A percentile compares a stretch with the other conserved stretches of the same genome.
phyloP scores from a whole-genome alignment of 2,888 invertebrate genomes.

The Drosophila setosimentum region DNA sequence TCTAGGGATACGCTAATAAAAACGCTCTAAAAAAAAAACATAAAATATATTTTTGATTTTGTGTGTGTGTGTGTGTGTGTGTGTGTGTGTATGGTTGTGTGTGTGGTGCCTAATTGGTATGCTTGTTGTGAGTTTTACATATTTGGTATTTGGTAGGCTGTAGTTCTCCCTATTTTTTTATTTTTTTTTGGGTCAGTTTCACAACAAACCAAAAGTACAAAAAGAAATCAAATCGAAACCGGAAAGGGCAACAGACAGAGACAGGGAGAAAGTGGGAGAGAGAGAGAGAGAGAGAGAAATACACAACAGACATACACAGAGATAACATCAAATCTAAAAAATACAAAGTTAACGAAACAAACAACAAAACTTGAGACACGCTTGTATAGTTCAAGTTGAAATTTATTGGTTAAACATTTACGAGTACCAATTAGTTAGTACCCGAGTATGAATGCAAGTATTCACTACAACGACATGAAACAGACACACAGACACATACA shows the following conservation, averaged over 20 bases:
- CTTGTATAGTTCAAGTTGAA: slow-evolving; percentile 40
- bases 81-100: slow-evolving; percentile 23
- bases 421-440: slow-evolving; percentile 21
- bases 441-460: slow-evolving; percentile 13
- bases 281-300: slow-evolving; percentile 3
- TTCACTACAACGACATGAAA: slow-evolving; percentile 37
- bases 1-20: slow-evolving; percentile 15
- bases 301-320: slow-evolving; percentile 13
- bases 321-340: slow-evolving; percentile 26
- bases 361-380: slow-evolving; percentile 23
- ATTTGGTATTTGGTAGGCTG: slow-evolving; percentile 2
- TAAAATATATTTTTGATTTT: slow-evolving; percentile 1
- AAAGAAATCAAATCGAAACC: slow-evolving; percentile 12
- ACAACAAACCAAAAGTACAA: slow-evolving; percentile 18
- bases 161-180: background rate
- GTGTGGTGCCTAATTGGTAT: slow-evolving; percentile 52
- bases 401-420: slow-evolving; percentile 54
- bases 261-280: slow-evolving; percentile 2
- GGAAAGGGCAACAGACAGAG: slow-evolving; percentile 10
- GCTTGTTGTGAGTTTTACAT: slow-evolving; percentile 28
- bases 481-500: slow-evolving; percentile 27
- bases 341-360: slow-evolving; percentile 11
- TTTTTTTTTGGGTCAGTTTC: slow-evolving; percentile 28
- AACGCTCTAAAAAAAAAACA: slow-evolving; percentile 12
- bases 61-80: slow-evolving; percentile 11